Conservation (phyloP, 1,140 invertebrate species). For the Hylaeus anthracinus region DNA sequence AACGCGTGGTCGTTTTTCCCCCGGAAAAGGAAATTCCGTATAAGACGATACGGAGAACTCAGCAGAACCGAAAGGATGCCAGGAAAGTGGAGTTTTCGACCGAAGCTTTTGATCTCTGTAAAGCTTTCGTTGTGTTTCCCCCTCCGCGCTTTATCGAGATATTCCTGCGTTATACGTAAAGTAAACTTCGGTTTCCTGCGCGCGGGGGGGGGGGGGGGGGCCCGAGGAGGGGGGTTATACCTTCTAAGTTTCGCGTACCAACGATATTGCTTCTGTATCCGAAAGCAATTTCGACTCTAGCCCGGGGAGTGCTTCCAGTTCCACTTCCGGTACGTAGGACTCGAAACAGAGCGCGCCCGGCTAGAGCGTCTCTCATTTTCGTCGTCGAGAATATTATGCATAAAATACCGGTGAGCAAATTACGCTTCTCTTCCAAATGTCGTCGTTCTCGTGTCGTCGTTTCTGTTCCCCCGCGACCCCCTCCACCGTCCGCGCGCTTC, state of each 20-base stretch:
- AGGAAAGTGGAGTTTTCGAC: constrained; percentile 2
- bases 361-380: background rate
- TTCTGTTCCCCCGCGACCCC: too few relatives aligned
- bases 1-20: too few relatives aligned
- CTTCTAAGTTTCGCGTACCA: constrained; percentile 11
- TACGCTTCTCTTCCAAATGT: too few relatives aligned
- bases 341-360: background rate
- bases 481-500: too few relatives aligned
- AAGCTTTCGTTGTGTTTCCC: background rate
- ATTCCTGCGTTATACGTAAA: constrained; percentile 29
- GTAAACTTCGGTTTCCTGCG: constrained; percentile 9
- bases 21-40: too few relatives aligned
- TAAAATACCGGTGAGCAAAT: background rate
- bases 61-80: background rate
- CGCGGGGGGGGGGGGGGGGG: background rate
- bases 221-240: background rate
- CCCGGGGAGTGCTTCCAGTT: constrained; percentile 2
- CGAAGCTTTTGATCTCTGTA: background rate
- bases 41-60: too few relatives aligned
- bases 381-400: background rate
- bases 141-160: constrained; percentile 12
- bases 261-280: constrained; percentile 39
- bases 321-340: constrained; percentile 18
- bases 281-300: constrained; percentile 38
- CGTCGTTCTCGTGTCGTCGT: too few relatives aligned